Evolutionary conservation across 2,888 invertebrate genomes (phyloP).

Genomic region (Tryphoninae sp.): DNA sequence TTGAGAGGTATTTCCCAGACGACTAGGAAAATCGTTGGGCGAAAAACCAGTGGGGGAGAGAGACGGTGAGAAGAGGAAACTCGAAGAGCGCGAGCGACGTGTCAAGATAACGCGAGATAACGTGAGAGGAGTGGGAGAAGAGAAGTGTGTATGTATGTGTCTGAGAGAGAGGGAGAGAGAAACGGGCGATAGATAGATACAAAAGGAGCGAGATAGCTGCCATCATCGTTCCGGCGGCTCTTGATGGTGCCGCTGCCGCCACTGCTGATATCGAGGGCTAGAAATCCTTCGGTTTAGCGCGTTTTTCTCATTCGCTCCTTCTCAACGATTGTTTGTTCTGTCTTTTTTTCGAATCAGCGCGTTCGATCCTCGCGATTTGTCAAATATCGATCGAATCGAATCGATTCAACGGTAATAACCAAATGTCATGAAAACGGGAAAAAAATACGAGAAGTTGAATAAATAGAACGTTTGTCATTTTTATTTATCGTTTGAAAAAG

Average conservation of each 20-base stretch:
- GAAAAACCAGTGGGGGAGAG: conserved; percentile 26
- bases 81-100: conserved; percentile 60
- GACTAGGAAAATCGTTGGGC: neutral
- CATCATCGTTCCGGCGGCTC: conserved; percentile 49
- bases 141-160: conserved; percentile 13
- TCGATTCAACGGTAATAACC: neutral
- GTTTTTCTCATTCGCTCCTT: conserved; percentile 41
- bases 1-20: neutral
- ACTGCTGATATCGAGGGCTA: conserved; percentile 35
- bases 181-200: conserved; percentile 38
- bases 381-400: neutral
- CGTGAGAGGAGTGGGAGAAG: conserved; percentile 47
- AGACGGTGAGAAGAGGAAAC: conserved; percentile 50
- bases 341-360: neutral
- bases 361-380: neutral
- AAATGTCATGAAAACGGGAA: conserved; percentile 6
- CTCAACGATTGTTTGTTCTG: conserved; percentile 13
- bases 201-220: conserved; percentile 46
- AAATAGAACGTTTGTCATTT: conserved; percentile 17
- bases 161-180: conserved; percentile 46
- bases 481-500: conserved; percentile 6
- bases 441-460: no score
- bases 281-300: conserved; percentile 18
- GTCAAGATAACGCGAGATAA: conserved; percentile 59
- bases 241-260: conserved; percentile 51